phyloP scores from a whole-genome alignment of 2,888 invertebrate genomes.

The Aphrophora alni region DNA sequence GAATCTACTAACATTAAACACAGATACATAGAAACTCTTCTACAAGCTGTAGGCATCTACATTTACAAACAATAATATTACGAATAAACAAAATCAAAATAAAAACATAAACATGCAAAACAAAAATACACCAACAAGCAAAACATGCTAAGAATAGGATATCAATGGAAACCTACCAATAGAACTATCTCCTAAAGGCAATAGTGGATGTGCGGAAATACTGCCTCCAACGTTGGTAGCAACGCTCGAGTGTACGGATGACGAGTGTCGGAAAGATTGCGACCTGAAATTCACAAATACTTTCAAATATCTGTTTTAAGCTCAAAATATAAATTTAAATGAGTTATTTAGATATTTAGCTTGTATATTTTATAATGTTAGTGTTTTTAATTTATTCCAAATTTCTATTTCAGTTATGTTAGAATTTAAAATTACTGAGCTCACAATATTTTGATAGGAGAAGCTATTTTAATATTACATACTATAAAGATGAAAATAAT shows the following conservation, averaged over 20 bases:
- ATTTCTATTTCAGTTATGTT: too few relatives aligned
- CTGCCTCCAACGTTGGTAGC: conserved; percentile 81
- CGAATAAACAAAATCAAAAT: conserved; percentile 24
- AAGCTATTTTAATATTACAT: too few relatives aligned
- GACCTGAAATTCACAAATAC: conserved; percentile 72
- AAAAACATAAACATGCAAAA: conserved; percentile 41
- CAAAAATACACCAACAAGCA: conserved; percentile 28
- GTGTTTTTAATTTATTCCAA: too few relatives aligned
- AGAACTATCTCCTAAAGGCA: conserved; percentile 73
- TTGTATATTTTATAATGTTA: too few relatives aligned
- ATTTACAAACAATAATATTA: conserved; percentile 30
- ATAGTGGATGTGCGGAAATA: conserved; percentile 93
- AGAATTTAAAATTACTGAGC: too few relatives aligned
- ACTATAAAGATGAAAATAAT: too few relatives aligned
- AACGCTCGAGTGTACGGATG: conserved; percentile 73
- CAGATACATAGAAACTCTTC: too few relatives aligned
- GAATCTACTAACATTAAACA: too few relatives aligned
- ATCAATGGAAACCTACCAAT: conserved; percentile 58
- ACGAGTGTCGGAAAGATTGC: conserved; percentile 90
- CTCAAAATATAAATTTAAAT: too few relatives aligned
- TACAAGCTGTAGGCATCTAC: background rate
- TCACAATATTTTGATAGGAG: too few relatives aligned
- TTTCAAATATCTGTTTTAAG: background rate
- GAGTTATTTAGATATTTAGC: too few relatives aligned
- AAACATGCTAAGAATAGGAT: background rate